Evolutionary conservation across 1,140 invertebrate species (phyloP).

Genomic region (Hermetia illucens): DNA sequence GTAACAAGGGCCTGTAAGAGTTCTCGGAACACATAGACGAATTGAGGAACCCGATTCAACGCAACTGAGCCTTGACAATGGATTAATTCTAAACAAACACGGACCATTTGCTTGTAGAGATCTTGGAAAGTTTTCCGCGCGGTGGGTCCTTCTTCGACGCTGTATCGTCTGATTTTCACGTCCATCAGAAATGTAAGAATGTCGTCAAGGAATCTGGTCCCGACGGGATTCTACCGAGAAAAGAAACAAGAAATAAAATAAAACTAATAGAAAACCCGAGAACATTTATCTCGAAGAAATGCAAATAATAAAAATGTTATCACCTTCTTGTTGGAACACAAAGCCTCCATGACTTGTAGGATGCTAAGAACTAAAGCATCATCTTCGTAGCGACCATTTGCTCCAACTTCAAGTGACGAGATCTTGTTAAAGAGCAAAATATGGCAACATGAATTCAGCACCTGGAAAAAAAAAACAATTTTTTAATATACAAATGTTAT

Average conservation of each 20-base stretch:
- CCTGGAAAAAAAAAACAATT: too few species aligned
- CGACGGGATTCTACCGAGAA: slow-evolving; percentile 19
- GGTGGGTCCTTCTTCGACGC: slow-evolving; percentile 11
- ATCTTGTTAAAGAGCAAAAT: too few species aligned
- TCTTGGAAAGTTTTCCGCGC: slow-evolving; percentile 12
- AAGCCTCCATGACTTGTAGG: too few species aligned
- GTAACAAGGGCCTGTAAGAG: slow-evolving; percentile 21
- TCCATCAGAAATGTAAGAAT: slow-evolving; percentile 18
- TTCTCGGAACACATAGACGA: slow-evolving; percentile 20
- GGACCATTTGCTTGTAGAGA: slow-evolving; percentile 12
- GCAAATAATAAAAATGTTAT: too few species aligned
- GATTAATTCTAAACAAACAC: slow-evolving; percentile 15
- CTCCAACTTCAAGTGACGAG: too few species aligned
- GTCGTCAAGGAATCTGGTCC: slow-evolving; percentile 19
- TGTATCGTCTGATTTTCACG: slow-evolving; percentile 19
- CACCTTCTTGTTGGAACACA: too few species aligned
- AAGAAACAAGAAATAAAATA: slow-evolving; percentile 7
- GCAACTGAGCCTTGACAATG: slow-evolving; percentile 17
- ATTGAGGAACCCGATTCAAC: slow-evolving; percentile 21
- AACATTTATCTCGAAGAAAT: too few species aligned
- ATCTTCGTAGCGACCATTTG: too few species aligned
- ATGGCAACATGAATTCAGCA: too few species aligned
- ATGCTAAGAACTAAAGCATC: too few species aligned
- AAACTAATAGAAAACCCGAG: too few species aligned
- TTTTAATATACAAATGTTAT: too few species aligned